phyloP scores from a whole-genome alignment of 2,113 vertebrate species.

The Callaeas wilsoni region DNA sequence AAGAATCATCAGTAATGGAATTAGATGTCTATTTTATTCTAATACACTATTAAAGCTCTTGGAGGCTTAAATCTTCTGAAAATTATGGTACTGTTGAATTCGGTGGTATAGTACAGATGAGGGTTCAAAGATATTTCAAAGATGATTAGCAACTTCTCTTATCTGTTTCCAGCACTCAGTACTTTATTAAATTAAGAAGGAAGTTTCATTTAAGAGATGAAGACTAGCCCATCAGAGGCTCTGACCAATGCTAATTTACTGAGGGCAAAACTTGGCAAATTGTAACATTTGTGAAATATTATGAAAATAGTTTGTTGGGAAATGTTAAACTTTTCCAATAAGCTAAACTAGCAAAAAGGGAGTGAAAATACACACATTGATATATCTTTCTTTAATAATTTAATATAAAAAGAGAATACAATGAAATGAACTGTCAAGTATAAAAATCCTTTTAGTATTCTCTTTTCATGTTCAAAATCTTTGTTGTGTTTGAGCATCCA shows the following conservation, averaged over 20 bases:
- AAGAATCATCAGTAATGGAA: background rate
- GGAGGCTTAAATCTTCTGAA: background rate
- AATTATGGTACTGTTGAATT: background rate
- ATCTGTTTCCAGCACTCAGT: background rate
- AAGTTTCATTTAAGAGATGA: background rate
- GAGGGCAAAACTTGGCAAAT: background rate
- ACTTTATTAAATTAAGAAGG: background rate
- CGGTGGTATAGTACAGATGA: background rate
- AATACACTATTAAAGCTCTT: background rate
- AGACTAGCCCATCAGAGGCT: background rate
- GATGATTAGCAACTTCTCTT: background rate
- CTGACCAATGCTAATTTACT: background rate
- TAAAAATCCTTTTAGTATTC: slow-evolving; percentile 69
- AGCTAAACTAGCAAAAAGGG: slow-evolving; percentile 31
- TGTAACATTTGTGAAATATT: slow-evolving; percentile 5
- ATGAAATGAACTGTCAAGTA: slow-evolving; percentile 65
- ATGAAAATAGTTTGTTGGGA: background rate
- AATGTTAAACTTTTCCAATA: slow-evolving; percentile 44
- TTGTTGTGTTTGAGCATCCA: slow-evolving; percentile 64
- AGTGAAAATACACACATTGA: slow-evolving; percentile 40
- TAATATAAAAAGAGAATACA: slow-evolving; percentile 62
- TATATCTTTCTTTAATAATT: slow-evolving; percentile 62
- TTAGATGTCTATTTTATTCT: background rate
- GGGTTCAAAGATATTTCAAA: background rate
- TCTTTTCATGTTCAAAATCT: slow-evolving; percentile 67